phyloP scores from a whole-genome alignment of 2,797 vertebrate genomes.

The Hemitrygon akajei region DNA sequence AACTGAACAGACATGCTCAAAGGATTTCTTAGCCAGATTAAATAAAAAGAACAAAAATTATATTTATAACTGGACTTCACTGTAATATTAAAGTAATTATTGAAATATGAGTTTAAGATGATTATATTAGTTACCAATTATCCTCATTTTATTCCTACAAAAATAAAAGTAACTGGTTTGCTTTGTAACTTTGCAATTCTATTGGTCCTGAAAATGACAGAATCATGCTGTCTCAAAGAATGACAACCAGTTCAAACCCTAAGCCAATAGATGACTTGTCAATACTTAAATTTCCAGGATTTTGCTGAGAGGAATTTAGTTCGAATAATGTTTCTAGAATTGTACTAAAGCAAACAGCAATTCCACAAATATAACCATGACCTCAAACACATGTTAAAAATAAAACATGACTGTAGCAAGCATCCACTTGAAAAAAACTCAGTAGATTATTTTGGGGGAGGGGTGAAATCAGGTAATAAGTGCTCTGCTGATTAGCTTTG shows the following conservation, averaged over 20 bases:
- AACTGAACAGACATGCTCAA: neutral
- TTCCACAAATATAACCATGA: neutral
- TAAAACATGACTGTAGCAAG: no score
- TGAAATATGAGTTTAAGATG: neutral
- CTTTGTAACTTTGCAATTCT: neutral
- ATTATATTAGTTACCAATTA: neutral
- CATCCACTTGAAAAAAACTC: neutral
- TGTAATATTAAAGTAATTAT: neutral
- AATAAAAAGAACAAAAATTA: constrained; percentile 15
- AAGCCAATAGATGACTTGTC: neutral
- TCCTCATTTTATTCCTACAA: neutral
- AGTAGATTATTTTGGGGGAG: neutral
- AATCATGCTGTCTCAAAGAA: neutral
- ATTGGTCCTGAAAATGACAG: neutral
- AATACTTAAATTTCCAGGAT: neutral
- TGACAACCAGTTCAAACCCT: neutral
- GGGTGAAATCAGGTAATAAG: neutral
- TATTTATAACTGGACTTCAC: neutral
- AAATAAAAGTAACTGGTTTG: neutral
- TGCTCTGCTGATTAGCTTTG: neutral
- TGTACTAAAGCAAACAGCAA: neutral
- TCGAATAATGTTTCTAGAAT: neutral
- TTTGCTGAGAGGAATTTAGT: neutral
- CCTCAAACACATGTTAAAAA: neutral
- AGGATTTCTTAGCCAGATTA: neutral